Base-by-base conservation (phyloP, 2,113 vertebrate genomes). In the Ctenomys sociabilis region DNA sequence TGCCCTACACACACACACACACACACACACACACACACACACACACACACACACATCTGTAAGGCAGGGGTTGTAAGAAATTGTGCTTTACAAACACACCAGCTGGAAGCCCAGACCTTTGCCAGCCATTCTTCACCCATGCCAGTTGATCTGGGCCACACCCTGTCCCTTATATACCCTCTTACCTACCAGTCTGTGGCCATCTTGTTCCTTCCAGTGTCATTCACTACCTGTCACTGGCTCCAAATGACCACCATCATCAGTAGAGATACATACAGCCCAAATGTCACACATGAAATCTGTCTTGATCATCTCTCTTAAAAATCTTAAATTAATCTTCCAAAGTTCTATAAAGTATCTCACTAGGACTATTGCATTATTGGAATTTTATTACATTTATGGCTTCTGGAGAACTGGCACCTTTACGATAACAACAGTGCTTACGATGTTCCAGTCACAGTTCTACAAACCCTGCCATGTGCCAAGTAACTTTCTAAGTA, bases 281-380 rank as follows among this genome's bases (percentile, higher is more conserved):
- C 30, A 57, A 66, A 85, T 66, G n/a, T 30, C 35, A 87, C 43
- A 28, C 57, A 40, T 66, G 59, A 95, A 82, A 85, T 78, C 68
- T 94, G 84, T 24, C 57, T 28, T 21, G 32, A 43, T 37, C 63
- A 26, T 85, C 64, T 73, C 64, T 85, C 52, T 85, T 91, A 93
- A 91, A 26, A 95, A 84, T 91, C 89, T 94, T 86, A 68, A 30
- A 73, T 68, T 49, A n/a, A 91, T 9, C 11, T 68, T 93, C 37
- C 90, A 45, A 66, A 43, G 16, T 93, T 91, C 59, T 94, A 35
- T 22, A 66, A 64, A 70, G 64, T 45, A 70, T 66, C 73, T 94
- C 43, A 89, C 77, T 72, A n/a, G 21, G 10, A 28, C 81, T 85
- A 75, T 45, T 5, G 22, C 16, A 54, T 14, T 57, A 82, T 22